These are phyloP conservation scores for Callinectes sapidus DNA, from an alignment of 2,888 invertebrate species.

Conservation along the genomic window DNA sequence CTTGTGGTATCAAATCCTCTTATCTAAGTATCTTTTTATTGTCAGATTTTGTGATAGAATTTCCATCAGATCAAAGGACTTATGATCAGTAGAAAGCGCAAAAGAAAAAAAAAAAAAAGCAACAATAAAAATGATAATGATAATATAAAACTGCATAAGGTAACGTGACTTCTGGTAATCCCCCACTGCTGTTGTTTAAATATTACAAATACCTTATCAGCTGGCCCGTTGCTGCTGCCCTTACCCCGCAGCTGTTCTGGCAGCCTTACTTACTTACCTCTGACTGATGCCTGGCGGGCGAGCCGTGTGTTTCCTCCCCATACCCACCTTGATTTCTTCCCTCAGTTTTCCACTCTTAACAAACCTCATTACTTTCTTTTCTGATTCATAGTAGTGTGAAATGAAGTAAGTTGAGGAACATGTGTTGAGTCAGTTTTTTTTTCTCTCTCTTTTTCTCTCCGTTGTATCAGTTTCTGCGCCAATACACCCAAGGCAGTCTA, in stretches of 20 bases:
- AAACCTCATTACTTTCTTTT: too few species aligned
- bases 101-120: not conserved
- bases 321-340: too few species aligned
- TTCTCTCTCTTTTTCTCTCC: not conserved
- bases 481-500: not conserved
- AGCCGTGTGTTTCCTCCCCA: not conserved
- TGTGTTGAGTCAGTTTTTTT: not conserved
- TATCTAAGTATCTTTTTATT: too few species aligned
- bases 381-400: not conserved
- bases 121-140: too few species aligned
- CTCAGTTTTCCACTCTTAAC: too few species aligned
- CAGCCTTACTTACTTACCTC: not conserved
- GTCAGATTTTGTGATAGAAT: too few species aligned
- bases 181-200: not conserved
- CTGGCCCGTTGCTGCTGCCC: not conserved
- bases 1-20: not conserved
- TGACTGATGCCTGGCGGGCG: not conserved
- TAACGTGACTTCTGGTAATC: not conserved
- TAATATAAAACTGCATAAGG: too few species aligned
- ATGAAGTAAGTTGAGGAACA: not conserved
- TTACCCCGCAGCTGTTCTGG: not conserved
- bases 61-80: too few species aligned
- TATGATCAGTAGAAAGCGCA: not conserved
- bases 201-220: not conserved
- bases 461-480: not conserved